phyloP scores from a whole-genome alignment of 2,113 vertebrate species.

The Odontesthes bonariensis region DNA sequence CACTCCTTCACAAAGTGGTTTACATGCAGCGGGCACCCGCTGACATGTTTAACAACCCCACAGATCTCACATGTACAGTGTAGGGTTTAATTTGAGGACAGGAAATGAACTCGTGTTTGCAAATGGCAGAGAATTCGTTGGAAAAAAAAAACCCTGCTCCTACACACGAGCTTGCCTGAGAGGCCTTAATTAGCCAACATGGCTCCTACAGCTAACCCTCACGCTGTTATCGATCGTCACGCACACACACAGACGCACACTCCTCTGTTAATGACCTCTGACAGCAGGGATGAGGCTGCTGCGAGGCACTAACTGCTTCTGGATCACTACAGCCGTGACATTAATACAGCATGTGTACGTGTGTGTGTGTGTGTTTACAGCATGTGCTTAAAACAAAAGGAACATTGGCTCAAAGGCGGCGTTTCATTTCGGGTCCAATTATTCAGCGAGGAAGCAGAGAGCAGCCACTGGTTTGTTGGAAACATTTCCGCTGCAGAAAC shows the following conservation, averaged over 20 bases:
- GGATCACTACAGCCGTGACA: constrained; percentile 57
- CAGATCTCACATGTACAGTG: background rate
- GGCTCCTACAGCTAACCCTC: constrained; percentile 41
- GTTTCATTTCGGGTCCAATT: constrained; percentile 70
- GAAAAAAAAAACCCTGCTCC: constrained; percentile 1
- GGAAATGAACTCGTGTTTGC: background rate
- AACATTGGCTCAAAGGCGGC: constrained; percentile 41
- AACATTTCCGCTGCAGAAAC: constrained; percentile 48
- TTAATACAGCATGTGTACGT: constrained; percentile 34
- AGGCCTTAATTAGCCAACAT: constrained; percentile 59
- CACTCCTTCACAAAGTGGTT: too few relatives aligned
- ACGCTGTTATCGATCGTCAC: constrained; percentile 31
- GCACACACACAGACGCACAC: constrained; percentile 29
- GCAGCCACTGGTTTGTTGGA: constrained; percentile 38
- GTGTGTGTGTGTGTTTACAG: constrained; percentile 37
- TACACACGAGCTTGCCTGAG: constrained; percentile 27
- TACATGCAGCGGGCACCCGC: too few relatives aligned
- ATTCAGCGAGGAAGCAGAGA: constrained; percentile 45
- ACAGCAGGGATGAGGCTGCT: constrained; percentile 41
- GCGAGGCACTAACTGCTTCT: constrained; percentile 53
- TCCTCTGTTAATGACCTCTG: constrained; percentile 56
- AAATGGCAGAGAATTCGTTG: constrained; percentile 6
- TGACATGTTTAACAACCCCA: too few relatives aligned
- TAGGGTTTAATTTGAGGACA: background rate
- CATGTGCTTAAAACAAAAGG: constrained; percentile 46